Base-by-base conservation (phyloP, 2,113 vertebrate genomes). In the Engraulis encrasicolus region DNA sequence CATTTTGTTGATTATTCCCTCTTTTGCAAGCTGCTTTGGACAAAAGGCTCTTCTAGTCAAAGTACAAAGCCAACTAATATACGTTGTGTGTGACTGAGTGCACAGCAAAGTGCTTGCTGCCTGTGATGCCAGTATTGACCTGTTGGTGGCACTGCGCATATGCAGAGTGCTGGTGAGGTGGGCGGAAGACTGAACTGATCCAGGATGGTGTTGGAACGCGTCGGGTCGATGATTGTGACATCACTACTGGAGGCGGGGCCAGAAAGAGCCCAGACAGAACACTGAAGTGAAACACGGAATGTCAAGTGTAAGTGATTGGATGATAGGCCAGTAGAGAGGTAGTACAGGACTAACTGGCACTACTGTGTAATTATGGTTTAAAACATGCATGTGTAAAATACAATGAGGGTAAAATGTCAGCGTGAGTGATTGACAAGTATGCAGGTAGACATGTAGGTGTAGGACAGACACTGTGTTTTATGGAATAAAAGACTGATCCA, bases 151-250 rank as follows among this genome's bases (percentile, higher is more conserved):
- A 95, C 94, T 54, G 92, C 93, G 89, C 93, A 95, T 88, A 95
- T 90, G 90, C 95, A 96, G 78, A 95, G 90, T n/a, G 93, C 95
- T 9, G 94, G 93, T 81, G 95, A 95, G 23, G 93, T 94, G 86
- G 94, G 94, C 40, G 94, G 93, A 82, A 96, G 95, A 87, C 89
- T 93, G 91, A 96, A 96, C 88, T 94, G 94, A 89, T 95, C 94
- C 92, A 95, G 87, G 36, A 95, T 93, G 20, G 93, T 93, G 91
- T 96, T 96, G 91, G 95, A 90, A 78, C 93, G 93, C 20, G 94
- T 91, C 18, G 95, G 95, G 89, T 96, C 94, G 82, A 96, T 95
- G 88, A 96, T 93, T 78, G 94, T 94, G 86, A 96, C 90, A 54
- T 94, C 94, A 86, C 95, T 95, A 89, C 92, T 91, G 90, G 93